Conservation (phyloP, 2,797 vertebrate species). For the Heliangelus exortis region DNA sequence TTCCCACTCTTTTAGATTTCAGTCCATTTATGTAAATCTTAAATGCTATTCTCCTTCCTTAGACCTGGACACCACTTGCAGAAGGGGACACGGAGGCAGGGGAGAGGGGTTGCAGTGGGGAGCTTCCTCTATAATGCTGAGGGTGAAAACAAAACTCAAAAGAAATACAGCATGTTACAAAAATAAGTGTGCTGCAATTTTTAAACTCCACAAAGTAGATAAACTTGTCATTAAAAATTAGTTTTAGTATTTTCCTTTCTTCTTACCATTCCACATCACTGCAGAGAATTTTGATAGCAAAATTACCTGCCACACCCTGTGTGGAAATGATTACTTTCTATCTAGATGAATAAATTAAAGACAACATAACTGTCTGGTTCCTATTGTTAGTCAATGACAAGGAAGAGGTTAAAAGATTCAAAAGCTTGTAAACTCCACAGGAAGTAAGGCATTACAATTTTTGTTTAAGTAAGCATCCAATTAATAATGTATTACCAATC, state of each 20-base stretch:
- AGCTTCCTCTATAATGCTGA: rapidly evolving
- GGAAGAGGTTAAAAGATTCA: not conserved
- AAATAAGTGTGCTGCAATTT: not conserved
- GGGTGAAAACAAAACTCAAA: not conserved
- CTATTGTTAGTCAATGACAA: not conserved
- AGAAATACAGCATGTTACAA: not conserved
- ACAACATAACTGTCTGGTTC: not conserved
- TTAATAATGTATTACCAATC: not conserved
- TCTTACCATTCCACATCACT: not conserved
- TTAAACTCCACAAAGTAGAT: not conserved
- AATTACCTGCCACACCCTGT: not conserved
- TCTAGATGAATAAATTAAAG: not conserved
- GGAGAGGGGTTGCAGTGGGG: rapidly evolving
- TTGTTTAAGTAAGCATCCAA: not conserved
- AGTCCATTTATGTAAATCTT: not conserved
- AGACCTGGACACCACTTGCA: not conserved
- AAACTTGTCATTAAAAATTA: not conserved
- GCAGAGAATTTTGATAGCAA: not conserved
- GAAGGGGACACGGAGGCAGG: too few relatives aligned
- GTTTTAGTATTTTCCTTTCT: not conserved
- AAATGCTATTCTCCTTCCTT: rapidly evolving
- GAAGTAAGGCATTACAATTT: not conserved
- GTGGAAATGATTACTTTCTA: not conserved
- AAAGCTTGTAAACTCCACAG: not conserved
- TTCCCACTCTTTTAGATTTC: not conserved